Conservation (phyloP, 2,113 vertebrate species). For the Lanius collurio region DNA sequence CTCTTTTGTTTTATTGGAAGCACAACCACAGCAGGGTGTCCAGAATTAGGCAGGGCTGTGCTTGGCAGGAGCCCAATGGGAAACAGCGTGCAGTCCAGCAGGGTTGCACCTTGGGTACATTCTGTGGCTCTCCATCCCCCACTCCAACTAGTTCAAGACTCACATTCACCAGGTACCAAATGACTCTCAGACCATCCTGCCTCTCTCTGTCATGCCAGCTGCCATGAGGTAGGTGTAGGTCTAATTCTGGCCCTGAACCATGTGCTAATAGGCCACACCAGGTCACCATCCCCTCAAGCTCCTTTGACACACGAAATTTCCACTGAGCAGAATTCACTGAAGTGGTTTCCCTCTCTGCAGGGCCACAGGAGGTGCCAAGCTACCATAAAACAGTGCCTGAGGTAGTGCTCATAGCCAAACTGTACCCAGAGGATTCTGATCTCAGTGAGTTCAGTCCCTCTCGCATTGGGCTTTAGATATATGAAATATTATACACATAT, state of each 20-base stretch:
- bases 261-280: neutral
- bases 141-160: neutral
- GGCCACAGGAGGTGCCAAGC: neutral
- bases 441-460: neutral
- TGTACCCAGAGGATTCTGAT: neutral
- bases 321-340: neutral
- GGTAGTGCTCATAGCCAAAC: neutral
- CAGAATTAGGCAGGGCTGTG: neutral
- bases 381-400: neutral
- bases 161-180: neutral
- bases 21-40: neutral
- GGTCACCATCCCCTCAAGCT: neutral
- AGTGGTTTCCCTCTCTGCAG: neutral
- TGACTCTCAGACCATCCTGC: neutral
- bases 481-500: neutral
- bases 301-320: neutral
- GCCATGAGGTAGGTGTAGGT: neutral
- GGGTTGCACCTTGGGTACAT: neutral
- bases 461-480: neutral
- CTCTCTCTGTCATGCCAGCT: neutral
- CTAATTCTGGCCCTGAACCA: neutral
- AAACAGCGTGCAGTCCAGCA: neutral
- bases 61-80: neutral
- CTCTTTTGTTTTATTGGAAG: conserved; percentile 30
- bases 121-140: neutral